Percentiles rank a stretch among this genome's conserved stretches.
phyloP scores from a whole-genome alignment of 2,797 vertebrate species.

The Danio jaintianensis region DNA sequence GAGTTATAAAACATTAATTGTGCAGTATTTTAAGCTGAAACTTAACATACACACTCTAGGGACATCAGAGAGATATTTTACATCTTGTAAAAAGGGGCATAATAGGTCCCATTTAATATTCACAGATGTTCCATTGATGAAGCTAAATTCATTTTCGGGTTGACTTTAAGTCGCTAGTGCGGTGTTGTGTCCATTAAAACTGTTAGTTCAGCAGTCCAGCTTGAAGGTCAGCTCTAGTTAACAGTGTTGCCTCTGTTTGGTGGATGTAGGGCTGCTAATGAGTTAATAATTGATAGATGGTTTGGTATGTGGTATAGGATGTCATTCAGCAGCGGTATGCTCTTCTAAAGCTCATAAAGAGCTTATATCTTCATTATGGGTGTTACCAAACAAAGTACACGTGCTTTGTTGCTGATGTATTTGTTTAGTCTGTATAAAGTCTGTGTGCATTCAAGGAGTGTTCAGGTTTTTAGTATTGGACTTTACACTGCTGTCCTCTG shows the following conservation, averaged over 20 bases:
- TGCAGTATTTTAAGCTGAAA: too few relatives aligned
- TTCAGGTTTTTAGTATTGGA: slow-evolving; percentile 36
- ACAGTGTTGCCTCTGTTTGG: slow-evolving; percentile 24
- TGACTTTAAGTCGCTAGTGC: not conserved
- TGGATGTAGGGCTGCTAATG: not conserved
- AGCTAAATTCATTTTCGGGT: too few relatives aligned
- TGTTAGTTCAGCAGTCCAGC: not conserved
- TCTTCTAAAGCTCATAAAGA: slow-evolving; percentile 2
- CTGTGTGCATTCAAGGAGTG: slow-evolving; percentile 41
- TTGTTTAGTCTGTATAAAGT: slow-evolving; percentile 35
- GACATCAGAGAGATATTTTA: too few relatives aligned
- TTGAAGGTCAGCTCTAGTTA: slow-evolving; percentile 20
- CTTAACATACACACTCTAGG: too few relatives aligned
- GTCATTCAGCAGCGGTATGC: not conserved
- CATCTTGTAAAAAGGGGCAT: too few relatives aligned
- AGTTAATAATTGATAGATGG: slow-evolving; percentile 31
- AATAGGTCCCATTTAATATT: too few relatives aligned
- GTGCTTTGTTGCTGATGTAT: slow-evolving; percentile 6
- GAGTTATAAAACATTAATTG: too few relatives aligned
- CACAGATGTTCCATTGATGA: too few relatives aligned
- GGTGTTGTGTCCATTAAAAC: not conserved
- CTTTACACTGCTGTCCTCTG: slow-evolving; percentile 38
- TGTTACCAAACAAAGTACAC: slow-evolving; percentile 6
- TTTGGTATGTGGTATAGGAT: slow-evolving; percentile 20
- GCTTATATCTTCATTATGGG: not conserved